Conservation (phyloP, 2,797 vertebrate species). For the Megaceryle alcyon region DNA sequence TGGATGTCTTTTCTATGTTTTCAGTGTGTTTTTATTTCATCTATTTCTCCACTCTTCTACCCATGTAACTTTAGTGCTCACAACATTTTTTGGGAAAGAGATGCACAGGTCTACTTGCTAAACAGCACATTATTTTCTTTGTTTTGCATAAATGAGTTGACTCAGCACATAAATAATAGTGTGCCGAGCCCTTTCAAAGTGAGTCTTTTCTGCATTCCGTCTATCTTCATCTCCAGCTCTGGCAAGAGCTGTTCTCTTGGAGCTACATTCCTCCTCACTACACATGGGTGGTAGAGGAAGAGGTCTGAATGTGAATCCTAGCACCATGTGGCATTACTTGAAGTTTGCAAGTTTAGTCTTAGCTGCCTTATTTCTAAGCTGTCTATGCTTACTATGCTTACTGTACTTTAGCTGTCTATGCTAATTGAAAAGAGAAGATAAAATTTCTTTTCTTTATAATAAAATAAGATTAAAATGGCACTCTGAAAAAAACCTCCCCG, state of each 20-base stretch:
- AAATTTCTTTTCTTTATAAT: background rate
- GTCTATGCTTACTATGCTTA: background rate
- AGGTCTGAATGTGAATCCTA: background rate
- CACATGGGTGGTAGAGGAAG: accelerated
- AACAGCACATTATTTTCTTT: background rate
- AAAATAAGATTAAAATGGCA: background rate
- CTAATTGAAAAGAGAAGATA: background rate
- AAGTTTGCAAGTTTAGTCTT: accelerated
- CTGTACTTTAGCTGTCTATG: background rate
- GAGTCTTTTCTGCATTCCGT: background rate
- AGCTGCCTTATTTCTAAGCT: background rate
- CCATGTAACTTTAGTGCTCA: background rate
- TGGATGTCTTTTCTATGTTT: background rate
- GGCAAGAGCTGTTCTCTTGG: background rate
- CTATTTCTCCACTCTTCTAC: background rate
- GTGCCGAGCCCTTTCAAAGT: background rate
- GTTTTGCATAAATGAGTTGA: background rate
- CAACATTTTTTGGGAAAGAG: background rate
- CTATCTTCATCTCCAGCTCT: background rate
- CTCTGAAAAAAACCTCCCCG: background rate
- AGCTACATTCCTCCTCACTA: background rate
- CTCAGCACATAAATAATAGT: background rate
- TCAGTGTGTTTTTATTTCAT: background rate
- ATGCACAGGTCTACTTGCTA: background rate
- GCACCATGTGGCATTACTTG: accelerated